Percentiles rank a stretch among this genome's conserved stretches.
Evolutionary conservation across 2,113 vertebrate genomes (phyloP).

Genomic region (Chaenocephalus aceratus): DNA sequence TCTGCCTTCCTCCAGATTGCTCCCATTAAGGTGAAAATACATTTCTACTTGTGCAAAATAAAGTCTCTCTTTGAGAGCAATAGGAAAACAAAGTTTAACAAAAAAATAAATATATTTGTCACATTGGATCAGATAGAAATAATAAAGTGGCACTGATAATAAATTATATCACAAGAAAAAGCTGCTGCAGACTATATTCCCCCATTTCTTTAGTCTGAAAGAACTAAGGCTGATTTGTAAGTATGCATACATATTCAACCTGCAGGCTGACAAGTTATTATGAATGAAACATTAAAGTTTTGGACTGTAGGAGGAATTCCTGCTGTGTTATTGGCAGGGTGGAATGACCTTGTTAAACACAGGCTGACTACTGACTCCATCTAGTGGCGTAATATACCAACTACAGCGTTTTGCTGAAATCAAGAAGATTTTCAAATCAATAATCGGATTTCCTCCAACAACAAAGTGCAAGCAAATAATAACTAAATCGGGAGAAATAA

Average conservation of each 20-base stretch:
- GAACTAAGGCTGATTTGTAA: conserved; percentile 56
- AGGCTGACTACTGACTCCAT: conserved; percentile 45
- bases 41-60: conserved; percentile 76
- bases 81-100: conserved; percentile 54
- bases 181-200: conserved; percentile 16
- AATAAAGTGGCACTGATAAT: conserved; percentile 70
- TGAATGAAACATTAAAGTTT: conserved; percentile 24
- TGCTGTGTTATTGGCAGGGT: conserved; percentile 10
- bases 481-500: background rate
- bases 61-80: conserved; percentile 70
- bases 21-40: conserved; percentile 64
- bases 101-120: conserved; percentile 52
- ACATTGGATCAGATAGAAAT: conserved; percentile 36
- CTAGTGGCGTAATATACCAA: conserved; percentile 63
- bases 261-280: conserved; percentile 3
- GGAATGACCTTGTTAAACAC: conserved; percentile 43
- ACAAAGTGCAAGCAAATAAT: conserved; percentile 45
- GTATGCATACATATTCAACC: conserved; percentile 9
- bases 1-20: conserved; percentile 20
- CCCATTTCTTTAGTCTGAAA: conserved; percentile 22
- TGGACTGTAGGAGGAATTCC: conserved; percentile 5
- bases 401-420: conserved; percentile 15
- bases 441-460: background rate
- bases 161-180: conserved; percentile 59
- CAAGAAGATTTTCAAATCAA: background rate